These are phyloP conservation scores for Sebastes jordani DNA, from an alignment of 2,797 vertebrate species.

Conservation along the genomic window DNA sequence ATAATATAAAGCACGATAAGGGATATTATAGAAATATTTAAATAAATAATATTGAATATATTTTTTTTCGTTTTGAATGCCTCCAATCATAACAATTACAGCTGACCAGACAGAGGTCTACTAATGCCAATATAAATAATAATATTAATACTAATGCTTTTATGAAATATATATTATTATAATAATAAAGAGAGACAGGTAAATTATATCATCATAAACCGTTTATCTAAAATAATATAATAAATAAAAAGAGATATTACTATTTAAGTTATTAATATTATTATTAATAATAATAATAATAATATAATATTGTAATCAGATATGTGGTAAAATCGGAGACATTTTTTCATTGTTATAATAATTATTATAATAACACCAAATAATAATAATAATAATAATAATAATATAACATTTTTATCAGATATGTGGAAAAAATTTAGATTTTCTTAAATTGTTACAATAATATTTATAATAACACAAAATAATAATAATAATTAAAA, in stretches of 20 bases:
- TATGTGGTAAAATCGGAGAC: not conserved
- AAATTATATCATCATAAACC: not conserved
- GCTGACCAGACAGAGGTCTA: not conserved
- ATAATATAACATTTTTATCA: not conserved
- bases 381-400: not conserved
- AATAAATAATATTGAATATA: not conserved
- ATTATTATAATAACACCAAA: not conserved
- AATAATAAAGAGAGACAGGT: not conserved
- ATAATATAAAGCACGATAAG: accelerated
- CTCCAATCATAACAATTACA: not conserved
- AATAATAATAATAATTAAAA: not conserved
- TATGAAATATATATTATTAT: not conserved
- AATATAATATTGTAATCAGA: not conserved
- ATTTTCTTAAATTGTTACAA: not conserved
- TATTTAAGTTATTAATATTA: no score
- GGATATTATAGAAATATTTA: not conserved
- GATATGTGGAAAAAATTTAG: not conserved
- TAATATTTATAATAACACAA: not conserved
- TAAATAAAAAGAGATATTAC: not conserved
- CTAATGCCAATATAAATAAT: not conserved
- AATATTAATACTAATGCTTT: not conserved
- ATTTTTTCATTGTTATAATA: not conserved
- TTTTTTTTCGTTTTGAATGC: not conserved
- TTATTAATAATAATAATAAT: no score
- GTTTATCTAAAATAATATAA: not conserved